A percentile compares a stretch with the other conserved stretches of the same genome.
These are phyloP conservation scores for Panagrolaimus sp. DNA, from an alignment of 1,140 invertebrate species.

Conservation along the genomic window DNA sequence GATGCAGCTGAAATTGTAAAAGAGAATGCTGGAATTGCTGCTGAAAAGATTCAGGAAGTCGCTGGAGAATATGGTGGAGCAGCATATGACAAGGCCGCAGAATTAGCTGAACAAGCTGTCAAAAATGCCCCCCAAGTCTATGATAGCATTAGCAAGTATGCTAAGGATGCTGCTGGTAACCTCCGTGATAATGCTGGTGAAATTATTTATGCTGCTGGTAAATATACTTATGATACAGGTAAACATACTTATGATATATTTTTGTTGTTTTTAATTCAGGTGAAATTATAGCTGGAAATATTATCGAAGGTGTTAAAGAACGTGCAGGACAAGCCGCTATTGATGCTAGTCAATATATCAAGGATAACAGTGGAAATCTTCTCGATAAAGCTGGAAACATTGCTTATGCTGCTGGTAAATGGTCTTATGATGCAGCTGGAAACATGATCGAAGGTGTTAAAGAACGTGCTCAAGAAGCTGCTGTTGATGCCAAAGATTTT, in stretches of 20 bases:
- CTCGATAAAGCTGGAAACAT: conserved; percentile 1
- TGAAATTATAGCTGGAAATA: background rate
- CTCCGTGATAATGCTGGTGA: background rate
- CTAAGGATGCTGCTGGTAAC: conserved; percentile 3
- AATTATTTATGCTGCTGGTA: background rate
- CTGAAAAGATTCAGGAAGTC: background rate
- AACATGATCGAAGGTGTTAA: background rate
- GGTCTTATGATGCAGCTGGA: background rate
- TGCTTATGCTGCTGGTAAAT: background rate
- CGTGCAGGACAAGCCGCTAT: background rate
- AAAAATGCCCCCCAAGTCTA: background rate
- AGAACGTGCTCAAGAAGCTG: background rate
- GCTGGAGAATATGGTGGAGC: background rate
- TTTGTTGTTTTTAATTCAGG: background rate
- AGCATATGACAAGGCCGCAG: too few relatives aligned
- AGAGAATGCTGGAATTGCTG: conserved; percentile 9
- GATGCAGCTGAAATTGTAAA: conserved; percentile 1
- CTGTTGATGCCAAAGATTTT: background rate
- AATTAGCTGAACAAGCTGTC: too few relatives aligned
- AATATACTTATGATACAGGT: background rate
- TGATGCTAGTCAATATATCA: conserved; percentile 2
- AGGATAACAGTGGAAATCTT: background rate
- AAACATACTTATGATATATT: background rate
- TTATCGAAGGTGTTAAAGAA: background rate
- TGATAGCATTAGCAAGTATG: too few relatives aligned